These are phyloP conservation scores for Achroia grisella DNA, from an alignment of 1,140 invertebrate species.

Conservation along the genomic window DNA sequence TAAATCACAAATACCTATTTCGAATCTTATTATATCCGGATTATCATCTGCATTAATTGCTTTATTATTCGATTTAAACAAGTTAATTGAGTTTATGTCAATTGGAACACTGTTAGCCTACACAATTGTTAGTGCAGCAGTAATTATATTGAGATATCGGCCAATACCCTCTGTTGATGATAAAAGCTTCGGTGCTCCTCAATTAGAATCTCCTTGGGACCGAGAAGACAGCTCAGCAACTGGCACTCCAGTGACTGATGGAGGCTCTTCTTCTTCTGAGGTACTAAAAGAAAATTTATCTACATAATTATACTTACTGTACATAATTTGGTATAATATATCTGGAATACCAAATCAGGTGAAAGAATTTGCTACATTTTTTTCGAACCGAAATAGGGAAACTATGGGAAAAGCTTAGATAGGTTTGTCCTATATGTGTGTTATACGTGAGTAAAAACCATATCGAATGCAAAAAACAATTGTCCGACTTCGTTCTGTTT, in stretches of 20 bases:
- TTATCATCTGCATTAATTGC: constrained; percentile 85
- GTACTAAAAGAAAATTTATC: constrained; percentile 21
- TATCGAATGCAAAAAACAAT: too few relatives aligned
- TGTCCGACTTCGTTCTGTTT: too few relatives aligned
- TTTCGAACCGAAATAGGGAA: too few relatives aligned
- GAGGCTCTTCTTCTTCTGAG: constrained; percentile 66
- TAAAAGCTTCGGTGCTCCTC: constrained; percentile 54
- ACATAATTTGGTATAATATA: too few relatives aligned
- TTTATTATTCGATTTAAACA: constrained; percentile 90
- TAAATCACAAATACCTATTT: constrained; percentile 87
- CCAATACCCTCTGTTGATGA: constrained; percentile 72
- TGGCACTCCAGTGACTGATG: constrained; percentile 64
- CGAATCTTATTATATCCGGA: constrained; percentile 87
- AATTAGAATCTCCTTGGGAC: constrained; percentile 63
- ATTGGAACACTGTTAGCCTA: constrained; percentile 94
- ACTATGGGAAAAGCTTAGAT: too few relatives aligned
- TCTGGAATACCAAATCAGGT: too few relatives aligned
- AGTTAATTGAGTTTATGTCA: constrained; percentile 95
- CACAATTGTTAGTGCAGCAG: constrained; percentile 91
- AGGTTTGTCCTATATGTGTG: too few relatives aligned
- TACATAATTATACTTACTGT: too few relatives aligned
- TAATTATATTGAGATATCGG: constrained; percentile 89
- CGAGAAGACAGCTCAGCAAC: constrained; percentile 71
- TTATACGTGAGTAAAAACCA: too few relatives aligned
- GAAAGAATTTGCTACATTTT: too few relatives aligned